Base-by-base conservation (phyloP, 2,113 vertebrate species). In the Panthera uncia region DNA sequence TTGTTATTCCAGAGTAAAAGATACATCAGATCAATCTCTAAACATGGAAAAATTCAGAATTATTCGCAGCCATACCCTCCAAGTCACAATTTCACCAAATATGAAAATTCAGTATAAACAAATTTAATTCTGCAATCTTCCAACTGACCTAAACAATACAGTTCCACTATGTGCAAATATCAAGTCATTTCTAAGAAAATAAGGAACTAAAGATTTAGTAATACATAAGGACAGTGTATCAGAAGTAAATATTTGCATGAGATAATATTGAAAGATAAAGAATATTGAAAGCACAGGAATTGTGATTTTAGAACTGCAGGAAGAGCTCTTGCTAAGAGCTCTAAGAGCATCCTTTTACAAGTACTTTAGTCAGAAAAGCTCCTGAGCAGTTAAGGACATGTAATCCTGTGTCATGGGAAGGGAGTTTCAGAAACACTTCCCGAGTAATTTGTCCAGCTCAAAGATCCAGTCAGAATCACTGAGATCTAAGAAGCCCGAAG, bases 131-230 rank as follows among this genome's bases (percentile, higher is more conserved):
- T 31, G 27, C 33, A 69, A n/a, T 31, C 31, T 91, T 85, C 61
- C 16, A 52, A 13, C 52, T 86, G 14, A 83, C 9, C 55, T 7
- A 50, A n/a, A 25, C 31, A 52, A 85, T 85, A 71, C 86, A 68
- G 61, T 85, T 95, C 55, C 1, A 29, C 13, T 86, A 27, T 33
- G 73, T 92, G 41, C 14, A 82, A 86, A 83, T 92, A 74, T 50
- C 74, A 90, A n/a, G 6, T 33, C 33, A 74, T 79, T 73, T 93
- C 83, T 80, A 83, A 94, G 36, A 91, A 94, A 89, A 76, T 15
- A 61, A 45, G 6, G 36, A 91, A 48, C 48, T 57, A 19, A 82
- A 79, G 31, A 8, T 10, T 81, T 79, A 66, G 41, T 23, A 48
- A 89, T 78, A 85, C 87, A 50, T 29, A 65, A 50, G 91, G 74